A percentile compares a stretch with the other conserved stretches of the same genome.
These are phyloP conservation scores for Oncorhynchus mykiss DNA, from an alignment of 2,113 vertebrate species.

Conservation along the genomic window DNA sequence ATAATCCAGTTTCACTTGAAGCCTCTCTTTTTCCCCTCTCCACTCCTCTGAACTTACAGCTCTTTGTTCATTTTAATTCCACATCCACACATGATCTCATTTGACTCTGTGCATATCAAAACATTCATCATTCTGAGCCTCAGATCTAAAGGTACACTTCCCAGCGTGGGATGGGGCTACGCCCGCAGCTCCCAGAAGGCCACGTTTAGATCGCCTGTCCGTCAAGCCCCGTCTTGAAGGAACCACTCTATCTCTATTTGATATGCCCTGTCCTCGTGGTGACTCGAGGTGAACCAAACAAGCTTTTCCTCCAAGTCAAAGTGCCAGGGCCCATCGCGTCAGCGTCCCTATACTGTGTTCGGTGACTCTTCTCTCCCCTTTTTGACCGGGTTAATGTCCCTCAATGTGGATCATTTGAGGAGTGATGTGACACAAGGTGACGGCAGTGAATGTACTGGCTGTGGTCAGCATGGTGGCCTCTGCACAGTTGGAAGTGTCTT, in stretches of 20 bases:
- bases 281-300: conserved; percentile 18
- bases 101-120: conserved; percentile 38
- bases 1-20: neutral
- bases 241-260: conserved; percentile 1
- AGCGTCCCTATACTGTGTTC: conserved; percentile 24
- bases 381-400: conserved; percentile 56
- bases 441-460: conserved; percentile 27
- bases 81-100: conserved; percentile 18
- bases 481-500: conserved; percentile 13
- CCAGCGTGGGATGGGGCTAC: conserved; percentile 15
- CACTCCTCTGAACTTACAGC: neutral
- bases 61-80: conserved; percentile 18
- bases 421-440: conserved; percentile 62
- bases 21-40: conserved; percentile 15
- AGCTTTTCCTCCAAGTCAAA: conserved; percentile 61
- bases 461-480: conserved; percentile 9
- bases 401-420: conserved; percentile 47
- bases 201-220: conserved; percentile 52
- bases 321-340: conserved; percentile 51
- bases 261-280: conserved; percentile 38
- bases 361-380: conserved; percentile 9
- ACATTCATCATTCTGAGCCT: conserved; percentile 19
- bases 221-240: conserved; percentile 42
- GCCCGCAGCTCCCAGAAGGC: conserved; percentile 35
- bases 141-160: conserved; percentile 29